Evolutionary conservation across 2,888 invertebrate species (phyloP).

Genomic region (Auanema freiburgensis): DNA sequence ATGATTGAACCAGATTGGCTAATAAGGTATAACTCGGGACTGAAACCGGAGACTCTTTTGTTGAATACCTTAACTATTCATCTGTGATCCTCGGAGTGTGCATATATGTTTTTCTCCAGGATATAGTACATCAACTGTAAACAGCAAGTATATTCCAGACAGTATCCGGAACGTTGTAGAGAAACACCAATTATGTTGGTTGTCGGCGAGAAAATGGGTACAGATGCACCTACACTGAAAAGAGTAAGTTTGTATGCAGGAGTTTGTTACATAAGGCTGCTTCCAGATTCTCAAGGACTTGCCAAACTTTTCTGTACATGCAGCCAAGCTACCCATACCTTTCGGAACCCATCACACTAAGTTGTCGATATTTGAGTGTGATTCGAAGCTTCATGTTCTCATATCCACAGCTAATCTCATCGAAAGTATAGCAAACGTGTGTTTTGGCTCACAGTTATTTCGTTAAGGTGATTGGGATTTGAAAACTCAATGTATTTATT

Average conservation of each 20-base stretch:
- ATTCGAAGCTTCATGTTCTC: slow-evolving; percentile 45
- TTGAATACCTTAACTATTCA: neutral
- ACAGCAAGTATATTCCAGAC: too few species aligned
- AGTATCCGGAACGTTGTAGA: slow-evolving; percentile 30
- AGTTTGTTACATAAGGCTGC: too few species aligned
- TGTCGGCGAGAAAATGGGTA: slow-evolving; percentile 33
- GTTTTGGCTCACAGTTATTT: neutral
- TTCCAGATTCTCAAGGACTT: slow-evolving; percentile 1
- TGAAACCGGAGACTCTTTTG: neutral
- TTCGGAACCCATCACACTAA: slow-evolving; percentile 59
- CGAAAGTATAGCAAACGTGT: neutral
- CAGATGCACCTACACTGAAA: slow-evolving; percentile 13
- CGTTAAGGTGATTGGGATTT: slow-evolving; percentile 48
- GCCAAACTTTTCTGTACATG: slow-evolving; percentile 25
- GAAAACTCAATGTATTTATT: slow-evolving; percentile 55
- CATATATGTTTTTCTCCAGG: too few species aligned
- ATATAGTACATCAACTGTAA: too few species aligned
- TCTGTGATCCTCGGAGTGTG: too few species aligned
- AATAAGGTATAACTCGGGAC: slow-evolving; percentile 4
- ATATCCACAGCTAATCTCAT: slow-evolving; percentile 54
- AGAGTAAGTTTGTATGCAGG: neutral
- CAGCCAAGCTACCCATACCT: slow-evolving; percentile 39
- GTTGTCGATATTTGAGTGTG: slow-evolving; percentile 47
- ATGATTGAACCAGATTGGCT: slow-evolving; percentile 49
- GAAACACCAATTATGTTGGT: slow-evolving; percentile 35